A percentile compares a stretch with the other conserved stretches of the same genome.
Conservation (phyloP, 1,140 invertebrate species). For the Cephus cinctus region DNA sequence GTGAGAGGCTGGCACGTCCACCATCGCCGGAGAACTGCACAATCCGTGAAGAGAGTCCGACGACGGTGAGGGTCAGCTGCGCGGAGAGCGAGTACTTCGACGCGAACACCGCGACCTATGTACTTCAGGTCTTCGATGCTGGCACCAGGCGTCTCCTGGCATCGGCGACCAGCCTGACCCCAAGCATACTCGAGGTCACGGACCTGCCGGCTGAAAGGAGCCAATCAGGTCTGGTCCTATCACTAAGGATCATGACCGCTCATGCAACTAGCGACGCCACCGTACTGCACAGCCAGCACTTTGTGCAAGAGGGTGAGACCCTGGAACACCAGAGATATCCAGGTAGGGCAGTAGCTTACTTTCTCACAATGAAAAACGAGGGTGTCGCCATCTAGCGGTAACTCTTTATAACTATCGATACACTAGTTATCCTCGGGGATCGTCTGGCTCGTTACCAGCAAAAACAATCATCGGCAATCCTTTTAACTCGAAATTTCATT, state of each 20-base stretch:
- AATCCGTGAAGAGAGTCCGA: constrained; percentile 50
- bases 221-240: constrained; percentile 54
- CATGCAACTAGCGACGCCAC: constrained; percentile 58
- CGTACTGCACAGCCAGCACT: constrained; percentile 52
- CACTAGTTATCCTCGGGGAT: too few relatives aligned
- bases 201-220: constrained; percentile 51
- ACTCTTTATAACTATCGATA: too few relatives aligned
- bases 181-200: constrained; percentile 54
- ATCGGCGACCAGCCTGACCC: constrained; percentile 54
- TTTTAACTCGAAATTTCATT: too few relatives aligned
- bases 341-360: constrained; percentile 33
- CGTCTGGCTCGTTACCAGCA: too few relatives aligned
- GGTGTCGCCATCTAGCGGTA: too few relatives aligned
- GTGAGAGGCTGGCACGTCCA: constrained; percentile 44
- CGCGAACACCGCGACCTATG: constrained; percentile 49
- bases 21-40: constrained; percentile 56
- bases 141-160: constrained; percentile 54
- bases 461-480: too few relatives aligned
- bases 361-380: too few relatives aligned
- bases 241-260: constrained; percentile 56
- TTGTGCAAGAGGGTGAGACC: constrained; percentile 51
- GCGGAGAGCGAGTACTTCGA: constrained; percentile 46
- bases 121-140: constrained; percentile 60
- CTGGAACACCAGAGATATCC: constrained; percentile 47
- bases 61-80: constrained; percentile 55